Evolutionary conservation across 2,888 invertebrate genomes (phyloP).

Genomic region (Fragum whitleyi): DNA sequence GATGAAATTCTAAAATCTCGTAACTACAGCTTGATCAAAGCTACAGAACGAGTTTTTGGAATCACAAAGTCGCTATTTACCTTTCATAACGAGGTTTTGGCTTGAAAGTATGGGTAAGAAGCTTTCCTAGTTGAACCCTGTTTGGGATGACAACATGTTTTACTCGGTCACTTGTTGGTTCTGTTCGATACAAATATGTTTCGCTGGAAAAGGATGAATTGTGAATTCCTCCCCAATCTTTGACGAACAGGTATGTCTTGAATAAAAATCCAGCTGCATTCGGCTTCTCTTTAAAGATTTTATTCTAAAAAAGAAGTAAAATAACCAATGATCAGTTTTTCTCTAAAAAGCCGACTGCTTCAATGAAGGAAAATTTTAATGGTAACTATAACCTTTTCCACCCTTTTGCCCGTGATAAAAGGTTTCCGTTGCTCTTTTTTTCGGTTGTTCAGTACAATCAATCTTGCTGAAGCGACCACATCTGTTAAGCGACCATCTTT

Average conservation of each 20-base stretch:
- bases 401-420: too few species aligned
- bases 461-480: too few species aligned
- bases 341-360: too few species aligned
- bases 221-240: neutral
- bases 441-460: too few species aligned
- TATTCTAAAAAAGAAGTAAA: neutral
- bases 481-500: too few species aligned
- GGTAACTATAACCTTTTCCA: too few species aligned
- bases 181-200: neutral
- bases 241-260: conserved; percentile 1
- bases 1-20: too few species aligned
- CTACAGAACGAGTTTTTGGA: too few species aligned
- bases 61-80: neutral
- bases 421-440: too few species aligned
- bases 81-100: neutral
- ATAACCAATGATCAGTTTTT: too few species aligned
- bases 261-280: conserved; percentile 9
- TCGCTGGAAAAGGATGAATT: neutral
- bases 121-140: neutral
- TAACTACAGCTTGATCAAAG: too few species aligned
- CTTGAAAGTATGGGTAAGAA: neutral
- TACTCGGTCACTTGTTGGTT: neutral
- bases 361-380: too few species aligned
- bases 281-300: neutral
- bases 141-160: conserved; percentile 14